phyloP scores from a whole-genome alignment of 2,113 vertebrate genomes.

The Oncorhynchus masou region DNA sequence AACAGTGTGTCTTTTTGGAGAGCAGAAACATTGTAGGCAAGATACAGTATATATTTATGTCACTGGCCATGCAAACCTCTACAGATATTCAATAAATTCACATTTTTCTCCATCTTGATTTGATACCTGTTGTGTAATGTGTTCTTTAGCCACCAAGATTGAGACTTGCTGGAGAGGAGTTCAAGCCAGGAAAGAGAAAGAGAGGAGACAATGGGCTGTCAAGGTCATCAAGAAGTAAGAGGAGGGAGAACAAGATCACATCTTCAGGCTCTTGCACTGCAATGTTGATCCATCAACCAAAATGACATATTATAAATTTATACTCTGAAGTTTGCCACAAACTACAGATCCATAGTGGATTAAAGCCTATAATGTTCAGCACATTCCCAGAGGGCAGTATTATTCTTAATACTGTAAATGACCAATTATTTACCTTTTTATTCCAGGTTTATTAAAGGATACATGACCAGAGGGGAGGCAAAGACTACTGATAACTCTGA shows the following conservation, averaged over 20 bases:
- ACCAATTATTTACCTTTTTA: neutral
- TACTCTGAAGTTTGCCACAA: too few relatives aligned
- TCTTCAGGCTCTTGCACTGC: too few relatives aligned
- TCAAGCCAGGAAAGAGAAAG: slow-evolving; percentile 81
- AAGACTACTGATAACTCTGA: slow-evolving; percentile 78
- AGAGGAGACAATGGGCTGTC: slow-evolving; percentile 86
- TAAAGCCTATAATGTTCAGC: too few relatives aligned
- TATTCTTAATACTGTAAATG: neutral
- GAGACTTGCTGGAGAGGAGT: slow-evolving; percentile 89
- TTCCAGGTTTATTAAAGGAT: slow-evolving; percentile 88
- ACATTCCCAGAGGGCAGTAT: neutral
- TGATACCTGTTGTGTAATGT: neutral
- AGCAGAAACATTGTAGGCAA: too few relatives aligned
- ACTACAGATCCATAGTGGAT: too few relatives aligned
- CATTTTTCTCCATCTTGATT: neutral
- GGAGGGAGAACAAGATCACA: neutral
- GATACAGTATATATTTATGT: too few relatives aligned
- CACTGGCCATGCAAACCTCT: too few relatives aligned
- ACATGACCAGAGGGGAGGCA: slow-evolving; percentile 83
- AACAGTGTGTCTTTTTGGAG: too few relatives aligned
- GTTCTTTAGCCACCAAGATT: slow-evolving; percentile 84
- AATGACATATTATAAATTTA: too few relatives aligned
- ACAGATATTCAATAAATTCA: too few relatives aligned
- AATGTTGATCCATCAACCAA: too few relatives aligned
- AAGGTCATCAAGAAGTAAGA: slow-evolving; percentile 85